A percentile compares a stretch with the other conserved stretches of the same genome.
phyloP scores from a whole-genome alignment of 2,113 vertebrate genomes.

The Calypte anna region DNA sequence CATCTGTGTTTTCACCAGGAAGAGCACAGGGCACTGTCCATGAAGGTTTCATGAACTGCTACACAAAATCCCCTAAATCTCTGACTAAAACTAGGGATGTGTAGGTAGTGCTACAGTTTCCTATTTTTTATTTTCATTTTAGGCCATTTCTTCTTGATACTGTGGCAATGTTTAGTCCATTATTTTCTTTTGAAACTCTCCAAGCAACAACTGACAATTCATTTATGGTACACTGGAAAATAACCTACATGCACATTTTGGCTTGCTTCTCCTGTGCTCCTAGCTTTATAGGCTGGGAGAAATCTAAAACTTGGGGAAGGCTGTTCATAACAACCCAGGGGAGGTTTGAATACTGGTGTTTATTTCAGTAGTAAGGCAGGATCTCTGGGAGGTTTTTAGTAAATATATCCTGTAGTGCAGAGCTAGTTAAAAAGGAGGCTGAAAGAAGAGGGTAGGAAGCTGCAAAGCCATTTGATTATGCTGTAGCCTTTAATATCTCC shows the following conservation, averaged over 20 bases:
- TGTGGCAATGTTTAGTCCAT: neutral
- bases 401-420: neutral
- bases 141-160: neutral
- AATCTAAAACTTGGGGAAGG: neutral
- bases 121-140: neutral
- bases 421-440: neutral
- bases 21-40: accelerated
- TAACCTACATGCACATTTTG: neutral
- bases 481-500: neutral
- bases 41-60: neutral
- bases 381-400: neutral
- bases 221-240: accelerated
- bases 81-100: neutral
- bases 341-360: neutral
- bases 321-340: neutral
- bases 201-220: neutral
- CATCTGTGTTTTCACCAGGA: accelerated
- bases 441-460: neutral
- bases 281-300: neutral
- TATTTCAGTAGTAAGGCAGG: neutral
- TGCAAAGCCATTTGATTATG: neutral
- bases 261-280: neutral
- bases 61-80: neutral
- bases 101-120: neutral
- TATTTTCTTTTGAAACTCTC: neutral